Conservation (phyloP, 2,113 vertebrate species). For the Saccopteryx bilineata region DNA sequence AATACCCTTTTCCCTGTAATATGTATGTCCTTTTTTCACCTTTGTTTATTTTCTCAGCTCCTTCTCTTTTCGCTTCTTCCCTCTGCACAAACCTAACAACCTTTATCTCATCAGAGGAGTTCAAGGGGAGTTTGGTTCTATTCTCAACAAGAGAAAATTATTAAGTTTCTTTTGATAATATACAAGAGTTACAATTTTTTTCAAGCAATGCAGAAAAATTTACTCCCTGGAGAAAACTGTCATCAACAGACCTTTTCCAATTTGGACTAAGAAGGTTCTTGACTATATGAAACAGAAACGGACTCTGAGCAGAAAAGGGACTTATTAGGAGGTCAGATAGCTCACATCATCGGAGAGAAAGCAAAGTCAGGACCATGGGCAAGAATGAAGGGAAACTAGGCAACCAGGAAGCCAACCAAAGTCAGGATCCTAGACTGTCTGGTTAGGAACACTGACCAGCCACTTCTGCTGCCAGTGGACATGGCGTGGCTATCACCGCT, state of each 20-base stretch:
- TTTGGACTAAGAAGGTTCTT: neutral
- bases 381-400: neutral
- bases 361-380: neutral
- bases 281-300: neutral
- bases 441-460: neutral
- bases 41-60: too few relatives aligned
- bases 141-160: constrained; percentile 13
- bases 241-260: neutral
- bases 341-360: neutral
- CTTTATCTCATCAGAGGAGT: neutral
- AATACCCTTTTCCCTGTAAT: too few relatives aligned
- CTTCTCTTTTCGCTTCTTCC: too few relatives aligned
- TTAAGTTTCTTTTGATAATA: constrained; percentile 36
- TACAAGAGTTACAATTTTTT: neutral
- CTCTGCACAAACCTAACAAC: too few relatives aligned
- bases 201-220: neutral
- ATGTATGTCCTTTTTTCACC: too few relatives aligned
- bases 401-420: neutral
- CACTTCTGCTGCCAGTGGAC: neutral
- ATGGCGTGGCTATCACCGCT: neutral
- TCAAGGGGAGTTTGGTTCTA: neutral
- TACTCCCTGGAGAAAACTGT: neutral
- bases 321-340: neutral
- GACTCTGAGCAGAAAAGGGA: neutral
- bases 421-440: neutral